These are phyloP conservation scores for Psilopogon haemacephalus DNA, from an alignment of 2,113 vertebrate genomes.

Conservation along the genomic window DNA sequence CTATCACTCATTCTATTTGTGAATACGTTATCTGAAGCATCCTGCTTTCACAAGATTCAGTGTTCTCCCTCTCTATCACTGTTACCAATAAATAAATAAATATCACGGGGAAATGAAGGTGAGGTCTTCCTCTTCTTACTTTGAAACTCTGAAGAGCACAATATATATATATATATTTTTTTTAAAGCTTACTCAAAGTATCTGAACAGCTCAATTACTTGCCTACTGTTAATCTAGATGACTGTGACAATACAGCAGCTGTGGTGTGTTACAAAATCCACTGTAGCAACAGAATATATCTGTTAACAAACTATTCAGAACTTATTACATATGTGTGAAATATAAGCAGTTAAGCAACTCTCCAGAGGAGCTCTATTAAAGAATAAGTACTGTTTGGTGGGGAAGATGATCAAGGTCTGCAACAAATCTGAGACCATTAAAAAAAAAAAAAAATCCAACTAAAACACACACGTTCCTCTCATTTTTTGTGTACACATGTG, in stretches of 20 bases:
- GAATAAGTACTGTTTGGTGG: background rate
- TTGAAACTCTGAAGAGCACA: background rate
- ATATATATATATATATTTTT: too few relatives aligned
- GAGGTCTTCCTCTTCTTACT: background rate
- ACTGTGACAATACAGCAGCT: background rate
- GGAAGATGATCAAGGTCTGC: background rate
- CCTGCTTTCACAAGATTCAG: background rate
- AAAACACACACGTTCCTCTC: background rate
- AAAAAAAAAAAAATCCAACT: background rate
- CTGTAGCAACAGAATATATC: background rate
- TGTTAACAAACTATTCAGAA: background rate
- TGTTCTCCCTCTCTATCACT: background rate
- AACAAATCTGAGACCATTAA: background rate
- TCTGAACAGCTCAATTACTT: background rate
- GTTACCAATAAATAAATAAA: background rate
- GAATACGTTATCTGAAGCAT: background rate
- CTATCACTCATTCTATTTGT: background rate
- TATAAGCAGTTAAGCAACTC: background rate
- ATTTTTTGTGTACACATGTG: background rate
- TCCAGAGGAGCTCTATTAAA: background rate
- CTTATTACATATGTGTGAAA: background rate
- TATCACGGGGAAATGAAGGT: accelerated
- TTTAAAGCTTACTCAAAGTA: background rate
- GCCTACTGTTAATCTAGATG: background rate
- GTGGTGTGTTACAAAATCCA: background rate